Evolutionary conservation across 2,113 vertebrate genomes (phyloP).

Genomic region (Oceanodroma tethys): DNA sequence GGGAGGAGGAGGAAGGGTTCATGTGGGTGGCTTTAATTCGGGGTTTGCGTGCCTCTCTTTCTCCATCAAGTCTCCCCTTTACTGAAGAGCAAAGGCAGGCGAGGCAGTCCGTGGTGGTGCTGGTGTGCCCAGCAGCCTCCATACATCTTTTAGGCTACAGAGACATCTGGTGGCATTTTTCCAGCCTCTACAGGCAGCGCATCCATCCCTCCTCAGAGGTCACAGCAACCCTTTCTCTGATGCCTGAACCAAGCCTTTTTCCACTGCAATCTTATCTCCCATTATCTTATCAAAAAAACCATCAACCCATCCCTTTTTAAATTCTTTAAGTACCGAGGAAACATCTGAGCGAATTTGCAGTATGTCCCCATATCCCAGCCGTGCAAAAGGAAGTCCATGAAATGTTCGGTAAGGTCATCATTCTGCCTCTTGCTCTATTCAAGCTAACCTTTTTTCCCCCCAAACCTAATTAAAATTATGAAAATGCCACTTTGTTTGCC

Average conservation of each 20-base stretch:
- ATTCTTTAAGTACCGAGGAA: background rate
- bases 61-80: background rate
- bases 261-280: background rate
- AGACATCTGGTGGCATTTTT: slow-evolving; percentile 74
- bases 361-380: background rate
- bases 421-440: background rate
- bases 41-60: background rate
- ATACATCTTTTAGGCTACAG: slow-evolving; percentile 51
- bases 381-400: background rate
- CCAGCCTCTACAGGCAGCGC: background rate
- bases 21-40: fast-evolving
- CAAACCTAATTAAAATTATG: slow-evolving; percentile 1
- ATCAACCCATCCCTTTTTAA: background rate
- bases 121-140: background rate
- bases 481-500: background rate
- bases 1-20: background rate
- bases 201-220: background rate
- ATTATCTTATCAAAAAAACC: background rate
- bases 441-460: background rate
- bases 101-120: background rate
- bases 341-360: background rate
- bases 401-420: background rate
- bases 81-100: background rate
- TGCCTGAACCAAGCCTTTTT: background rate
- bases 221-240: background rate